These are phyloP conservation scores for Cataglyphis albicans DNA, from an alignment of 2,888 invertebrate species.

Conservation along the genomic window DNA sequence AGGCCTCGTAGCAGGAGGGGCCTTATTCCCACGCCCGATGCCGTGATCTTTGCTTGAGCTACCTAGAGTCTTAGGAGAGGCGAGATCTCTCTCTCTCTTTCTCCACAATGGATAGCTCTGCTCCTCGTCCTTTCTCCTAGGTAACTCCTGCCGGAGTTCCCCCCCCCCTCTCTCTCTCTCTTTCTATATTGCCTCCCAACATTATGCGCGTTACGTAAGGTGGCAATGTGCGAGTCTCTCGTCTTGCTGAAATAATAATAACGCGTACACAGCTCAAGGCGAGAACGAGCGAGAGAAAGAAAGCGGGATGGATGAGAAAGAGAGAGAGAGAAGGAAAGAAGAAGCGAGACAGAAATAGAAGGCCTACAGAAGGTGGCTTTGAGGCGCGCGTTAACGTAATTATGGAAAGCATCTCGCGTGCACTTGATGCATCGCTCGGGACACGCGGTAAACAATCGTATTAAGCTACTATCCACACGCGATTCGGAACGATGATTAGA, in stretches of 20 bases:
- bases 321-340: not conserved
- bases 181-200: constrained; percentile 61
- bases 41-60: constrained; percentile 84
- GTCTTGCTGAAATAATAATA: constrained; percentile 73
- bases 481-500: constrained; percentile 67
- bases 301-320: constrained; percentile 3
- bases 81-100: constrained; percentile 67
- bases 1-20: constrained; percentile 69
- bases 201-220: constrained; percentile 73
- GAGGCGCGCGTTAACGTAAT: constrained; percentile 59
- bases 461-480: constrained; percentile 69
- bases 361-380: constrained; percentile 13
- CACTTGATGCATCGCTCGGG: constrained; percentile 57
- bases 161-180: constrained; percentile 15
- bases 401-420: constrained; percentile 63
- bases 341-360: not conserved
- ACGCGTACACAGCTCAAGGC: constrained; percentile 59
- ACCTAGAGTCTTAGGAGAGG: constrained; percentile 77
- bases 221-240: constrained; percentile 70
- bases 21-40: constrained; percentile 84
- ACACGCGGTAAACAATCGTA: constrained; percentile 71
- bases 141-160: constrained; percentile 17
- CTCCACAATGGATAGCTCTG: constrained; percentile 32
- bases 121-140: constrained; percentile 55
- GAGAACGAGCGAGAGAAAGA: constrained; percentile 8